A percentile compares a stretch with the other conserved stretches of the same genome.
These are phyloP conservation scores for Diphyllodes magnificus DNA, from an alignment of 2,113 vertebrate species.

Conservation along the genomic window DNA sequence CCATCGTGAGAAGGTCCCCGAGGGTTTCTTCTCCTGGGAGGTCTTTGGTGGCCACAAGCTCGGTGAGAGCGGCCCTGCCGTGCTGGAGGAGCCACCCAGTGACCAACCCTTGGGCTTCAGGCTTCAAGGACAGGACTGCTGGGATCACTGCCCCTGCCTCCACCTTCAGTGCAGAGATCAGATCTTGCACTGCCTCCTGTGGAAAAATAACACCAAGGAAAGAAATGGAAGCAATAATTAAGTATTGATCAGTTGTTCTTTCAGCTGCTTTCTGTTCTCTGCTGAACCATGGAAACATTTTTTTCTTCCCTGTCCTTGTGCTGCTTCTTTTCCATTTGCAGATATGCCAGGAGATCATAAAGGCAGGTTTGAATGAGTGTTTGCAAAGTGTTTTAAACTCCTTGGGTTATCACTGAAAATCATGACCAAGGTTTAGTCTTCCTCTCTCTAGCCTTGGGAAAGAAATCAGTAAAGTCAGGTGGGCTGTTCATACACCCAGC, in stretches of 20 bases:
- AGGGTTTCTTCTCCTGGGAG: slow-evolving; percentile 58
- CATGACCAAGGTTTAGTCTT: neutral
- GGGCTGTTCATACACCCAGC: neutral
- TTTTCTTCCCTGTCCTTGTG: neutral
- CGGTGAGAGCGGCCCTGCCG: slow-evolving; percentile 69
- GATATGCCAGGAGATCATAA: neutral
- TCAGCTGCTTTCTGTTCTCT: neutral
- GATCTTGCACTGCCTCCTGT: slow-evolving; percentile 84
- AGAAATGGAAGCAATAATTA: neutral
- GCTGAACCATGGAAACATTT: neutral
- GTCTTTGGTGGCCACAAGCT: slow-evolving; percentile 23
- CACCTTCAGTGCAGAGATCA: slow-evolving; percentile 76
- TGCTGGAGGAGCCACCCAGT: slow-evolving; percentile 80
- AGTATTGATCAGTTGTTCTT: neutral
- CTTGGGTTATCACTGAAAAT: neutral
- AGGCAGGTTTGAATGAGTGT: neutral
- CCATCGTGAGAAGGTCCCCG: slow-evolving; percentile 69
- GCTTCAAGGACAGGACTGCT: slow-evolving; percentile 83
- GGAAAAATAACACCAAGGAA: neutral
- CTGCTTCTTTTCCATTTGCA: neutral
- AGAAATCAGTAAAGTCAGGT: neutral
- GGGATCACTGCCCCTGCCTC: slow-evolving; percentile 67
- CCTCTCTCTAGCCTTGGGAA: neutral
- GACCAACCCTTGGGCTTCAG: slow-evolving; percentile 70
- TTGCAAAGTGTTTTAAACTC: neutral